Percentiles rank a stretch among this genome's conserved stretches.
phyloP scores from a whole-genome alignment of 2,113 vertebrate genomes.

The Terrapene triunguis region DNA sequence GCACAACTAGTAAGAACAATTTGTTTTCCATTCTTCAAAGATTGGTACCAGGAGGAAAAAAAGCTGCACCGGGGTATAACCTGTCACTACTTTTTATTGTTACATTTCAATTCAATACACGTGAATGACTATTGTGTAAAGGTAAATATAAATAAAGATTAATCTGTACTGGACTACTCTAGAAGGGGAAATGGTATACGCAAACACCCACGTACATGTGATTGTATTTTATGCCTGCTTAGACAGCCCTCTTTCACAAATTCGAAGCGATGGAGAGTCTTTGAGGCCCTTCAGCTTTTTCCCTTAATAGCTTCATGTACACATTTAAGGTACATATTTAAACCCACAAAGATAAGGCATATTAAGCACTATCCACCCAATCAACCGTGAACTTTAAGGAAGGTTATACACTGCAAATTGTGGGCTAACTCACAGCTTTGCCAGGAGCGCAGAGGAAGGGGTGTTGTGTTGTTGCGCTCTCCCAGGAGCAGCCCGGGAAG shows the following conservation, averaged over 20 bases:
- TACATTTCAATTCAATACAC: slow-evolving; percentile 30
- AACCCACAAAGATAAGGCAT: not conserved
- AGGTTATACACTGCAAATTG: not conserved
- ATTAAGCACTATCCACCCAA: not conserved
- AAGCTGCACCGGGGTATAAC: slow-evolving; percentile 22
- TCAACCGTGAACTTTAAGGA: not conserved
- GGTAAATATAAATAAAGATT: not conserved
- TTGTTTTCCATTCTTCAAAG: slow-evolving; percentile 39
- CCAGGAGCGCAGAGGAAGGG: not conserved
- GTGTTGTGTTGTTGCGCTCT: not conserved
- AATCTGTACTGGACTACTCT: not conserved
- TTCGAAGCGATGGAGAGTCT: not conserved
- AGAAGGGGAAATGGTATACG: not conserved
- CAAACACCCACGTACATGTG: not conserved
- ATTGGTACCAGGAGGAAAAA: not conserved
- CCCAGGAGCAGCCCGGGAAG: not conserved
- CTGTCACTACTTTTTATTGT: not conserved
- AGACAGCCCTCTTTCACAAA: not conserved
- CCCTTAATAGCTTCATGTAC: not conserved
- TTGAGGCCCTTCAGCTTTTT: not conserved
- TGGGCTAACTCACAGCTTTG: not conserved
- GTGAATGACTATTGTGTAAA: not conserved
- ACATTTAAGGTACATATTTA: not conserved
- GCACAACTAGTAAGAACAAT: slow-evolving; percentile 18
- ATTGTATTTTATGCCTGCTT: not conserved